phyloP scores from a whole-genome alignment of 1,140 invertebrate species.

The Saccostrea echinata region DNA sequence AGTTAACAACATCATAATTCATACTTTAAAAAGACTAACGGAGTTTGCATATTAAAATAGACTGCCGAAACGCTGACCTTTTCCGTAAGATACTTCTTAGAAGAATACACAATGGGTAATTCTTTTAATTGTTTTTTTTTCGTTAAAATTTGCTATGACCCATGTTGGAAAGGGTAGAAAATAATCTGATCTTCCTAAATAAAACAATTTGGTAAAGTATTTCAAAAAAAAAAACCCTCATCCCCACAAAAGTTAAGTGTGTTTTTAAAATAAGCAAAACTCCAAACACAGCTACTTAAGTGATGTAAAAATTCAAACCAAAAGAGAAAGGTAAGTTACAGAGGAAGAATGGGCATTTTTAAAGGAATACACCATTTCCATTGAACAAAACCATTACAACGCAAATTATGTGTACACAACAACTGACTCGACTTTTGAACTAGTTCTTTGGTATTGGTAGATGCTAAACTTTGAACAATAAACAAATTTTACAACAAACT shows the following conservation, averaged over 20 bases:
- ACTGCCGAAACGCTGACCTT: conserved; percentile 9
- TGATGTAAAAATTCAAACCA: background rate
- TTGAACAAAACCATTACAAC: background rate
- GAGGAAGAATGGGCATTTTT: background rate
- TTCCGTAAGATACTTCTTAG: background rate
- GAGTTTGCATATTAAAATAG: conserved; percentile 3
- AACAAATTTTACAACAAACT: background rate
- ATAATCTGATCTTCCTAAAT: too few relatives aligned
- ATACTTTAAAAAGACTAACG: conserved; percentile 8
- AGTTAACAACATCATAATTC: background rate
- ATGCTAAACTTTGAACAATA: conserved; percentile 29
- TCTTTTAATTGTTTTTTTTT: too few relatives aligned
- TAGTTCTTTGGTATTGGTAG: conserved; percentile 29
- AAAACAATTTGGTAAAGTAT: too few relatives aligned
- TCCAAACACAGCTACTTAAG: background rate
- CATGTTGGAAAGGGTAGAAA: too few relatives aligned
- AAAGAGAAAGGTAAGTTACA: background rate
- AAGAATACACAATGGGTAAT: background rate
- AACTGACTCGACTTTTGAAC: background rate
- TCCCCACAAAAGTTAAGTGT: background rate
- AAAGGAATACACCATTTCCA: background rate
- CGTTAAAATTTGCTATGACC: too few relatives aligned
- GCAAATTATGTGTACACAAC: conserved; percentile 7
- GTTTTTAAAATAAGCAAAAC: background rate
- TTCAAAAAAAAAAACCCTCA: too few relatives aligned